Evolutionary conservation across 2,888 invertebrate genomes (phyloP).

Genomic region (Diaphora mendica): DNA sequence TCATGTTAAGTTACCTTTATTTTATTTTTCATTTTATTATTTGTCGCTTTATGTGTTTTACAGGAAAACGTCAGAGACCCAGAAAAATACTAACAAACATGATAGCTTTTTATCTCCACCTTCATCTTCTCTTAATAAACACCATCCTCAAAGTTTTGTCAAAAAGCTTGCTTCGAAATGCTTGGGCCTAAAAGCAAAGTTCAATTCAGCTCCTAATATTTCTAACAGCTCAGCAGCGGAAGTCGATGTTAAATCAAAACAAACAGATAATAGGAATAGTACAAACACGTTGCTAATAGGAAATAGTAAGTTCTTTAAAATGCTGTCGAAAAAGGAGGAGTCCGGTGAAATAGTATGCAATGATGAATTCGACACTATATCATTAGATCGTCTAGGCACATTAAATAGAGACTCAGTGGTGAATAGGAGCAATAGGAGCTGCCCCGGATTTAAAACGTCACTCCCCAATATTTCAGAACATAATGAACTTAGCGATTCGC

Average conservation of each 20-base stretch:
- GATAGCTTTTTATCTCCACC: constrained; percentile 79
- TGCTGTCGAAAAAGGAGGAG: constrained; percentile 80
- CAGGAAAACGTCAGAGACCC: constrained; percentile 84
- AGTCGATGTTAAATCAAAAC: constrained; percentile 71
- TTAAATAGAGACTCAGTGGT: constrained; percentile 79
- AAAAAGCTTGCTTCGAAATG: constrained; percentile 85
- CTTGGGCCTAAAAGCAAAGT: constrained; percentile 83
- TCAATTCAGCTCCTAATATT: constrained; percentile 84
- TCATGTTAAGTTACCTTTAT: constrained; percentile 38
- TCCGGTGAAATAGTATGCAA: constrained; percentile 79
- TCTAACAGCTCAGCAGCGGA: constrained; percentile 75
- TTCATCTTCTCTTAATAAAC: constrained; percentile 80
- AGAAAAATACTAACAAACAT: constrained; percentile 79
- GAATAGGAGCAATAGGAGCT: constrained; percentile 82
- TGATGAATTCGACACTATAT: constrained; percentile 83
- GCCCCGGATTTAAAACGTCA: constrained; percentile 82
- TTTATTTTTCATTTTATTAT: constrained; percentile 63
- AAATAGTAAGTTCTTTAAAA: constrained; percentile 83
- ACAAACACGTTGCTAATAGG: constrained; percentile 76
- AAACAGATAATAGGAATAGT: constrained; percentile 65
- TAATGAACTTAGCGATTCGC: constrained; percentile 75
- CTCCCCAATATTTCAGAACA: constrained; percentile 83
- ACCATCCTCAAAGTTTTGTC: constrained; percentile 81
- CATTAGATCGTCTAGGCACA: constrained; percentile 77
- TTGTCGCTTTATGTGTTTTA: constrained; percentile 83